Evolutionary conservation across 2,113 vertebrate genomes (phyloP).

Genomic region (Formicarius rufipectus): DNA sequence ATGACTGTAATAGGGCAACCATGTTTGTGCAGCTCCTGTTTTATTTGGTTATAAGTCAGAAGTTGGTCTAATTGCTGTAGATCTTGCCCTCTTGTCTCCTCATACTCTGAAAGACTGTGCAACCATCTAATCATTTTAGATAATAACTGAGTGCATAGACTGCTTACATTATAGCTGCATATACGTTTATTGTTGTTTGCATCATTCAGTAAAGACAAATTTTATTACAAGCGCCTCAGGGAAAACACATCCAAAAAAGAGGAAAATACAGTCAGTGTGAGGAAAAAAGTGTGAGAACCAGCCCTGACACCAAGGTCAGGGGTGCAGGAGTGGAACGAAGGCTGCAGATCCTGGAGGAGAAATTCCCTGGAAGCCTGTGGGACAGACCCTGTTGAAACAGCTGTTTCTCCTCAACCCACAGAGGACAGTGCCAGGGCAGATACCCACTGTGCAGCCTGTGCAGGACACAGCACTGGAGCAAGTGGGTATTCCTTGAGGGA

Average conservation of each 20-base stretch:
- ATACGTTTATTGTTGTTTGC: background rate
- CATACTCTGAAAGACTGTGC: background rate
- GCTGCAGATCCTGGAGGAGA: background rate
- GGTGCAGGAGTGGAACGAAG: background rate
- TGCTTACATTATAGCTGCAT: background rate
- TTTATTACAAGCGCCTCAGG: background rate
- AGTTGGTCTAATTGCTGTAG: background rate
- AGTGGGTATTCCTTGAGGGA: background rate
- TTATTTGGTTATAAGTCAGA: background rate
- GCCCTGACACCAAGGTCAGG: too few species aligned
- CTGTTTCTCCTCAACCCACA: background rate
- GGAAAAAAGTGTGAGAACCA: background rate
- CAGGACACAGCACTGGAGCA: rapidly evolving
- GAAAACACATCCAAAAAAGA: background rate
- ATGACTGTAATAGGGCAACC: background rate
- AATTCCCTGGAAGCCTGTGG: background rate
- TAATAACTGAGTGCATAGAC: background rate
- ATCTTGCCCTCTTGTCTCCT: background rate
- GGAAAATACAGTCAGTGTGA: rapidly evolving
- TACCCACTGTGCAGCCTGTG: background rate
- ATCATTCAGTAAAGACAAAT: background rate
- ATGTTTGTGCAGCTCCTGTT: rapidly evolving
- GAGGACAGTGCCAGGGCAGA: background rate
- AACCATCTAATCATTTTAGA: background rate
- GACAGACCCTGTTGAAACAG: background rate